Percentiles rank a stretch among this genome's conserved stretches.
Conservation (phyloP, 2,888 invertebrate genomes). For the Drosophila birchii region DNA sequence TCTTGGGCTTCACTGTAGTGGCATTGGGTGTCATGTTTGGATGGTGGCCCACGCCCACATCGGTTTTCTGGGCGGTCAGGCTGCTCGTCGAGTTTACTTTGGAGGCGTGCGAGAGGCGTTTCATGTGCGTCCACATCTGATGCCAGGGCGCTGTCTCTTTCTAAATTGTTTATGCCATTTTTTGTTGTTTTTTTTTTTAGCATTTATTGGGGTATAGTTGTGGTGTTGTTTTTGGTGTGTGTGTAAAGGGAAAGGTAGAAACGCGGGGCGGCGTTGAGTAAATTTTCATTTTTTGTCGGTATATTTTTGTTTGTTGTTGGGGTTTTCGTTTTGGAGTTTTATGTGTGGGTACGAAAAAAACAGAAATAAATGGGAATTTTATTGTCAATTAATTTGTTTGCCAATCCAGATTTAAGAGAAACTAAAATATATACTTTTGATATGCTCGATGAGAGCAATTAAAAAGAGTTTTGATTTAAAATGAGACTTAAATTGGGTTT, state of each 20-base stretch:
- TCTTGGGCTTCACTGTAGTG: conserved; percentile 35
- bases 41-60: conserved; percentile 72
- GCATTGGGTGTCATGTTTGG: conserved; percentile 46
- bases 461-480: conserved; percentile 5
- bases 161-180: conserved; percentile 60
- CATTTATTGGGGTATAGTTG: conserved; percentile 23
- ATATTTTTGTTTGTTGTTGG: conserved; percentile 31
- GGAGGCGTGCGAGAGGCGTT: conserved; percentile 83
- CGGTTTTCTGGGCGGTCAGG: conserved; percentile 82
- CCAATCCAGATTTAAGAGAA: conserved; percentile 36
- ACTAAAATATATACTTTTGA: conserved; percentile 26
- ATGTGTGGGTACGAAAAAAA: conserved; percentile 48
- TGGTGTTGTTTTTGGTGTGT: conserved; percentile 23
- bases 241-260: conserved; percentile 26
- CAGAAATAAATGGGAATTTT: conserved; percentile 52
- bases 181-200: conserved; percentile 9
- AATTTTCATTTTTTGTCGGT: conserved; percentile 24
- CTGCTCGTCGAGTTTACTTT: conserved; percentile 83
- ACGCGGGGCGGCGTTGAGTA: conserved; percentile 45
- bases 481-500: conserved; percentile 5
- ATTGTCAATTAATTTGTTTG: conserved; percentile 39
- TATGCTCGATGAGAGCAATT: not conserved
- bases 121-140: conserved; percentile 84
- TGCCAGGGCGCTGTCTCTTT: conserved; percentile 84
- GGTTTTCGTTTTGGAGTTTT: conserved; percentile 25